A percentile compares a stretch with the other conserved stretches of the same genome.
Conservation (phyloP, 1,140 invertebrate species). For the Brachionus plicatilis region DNA sequence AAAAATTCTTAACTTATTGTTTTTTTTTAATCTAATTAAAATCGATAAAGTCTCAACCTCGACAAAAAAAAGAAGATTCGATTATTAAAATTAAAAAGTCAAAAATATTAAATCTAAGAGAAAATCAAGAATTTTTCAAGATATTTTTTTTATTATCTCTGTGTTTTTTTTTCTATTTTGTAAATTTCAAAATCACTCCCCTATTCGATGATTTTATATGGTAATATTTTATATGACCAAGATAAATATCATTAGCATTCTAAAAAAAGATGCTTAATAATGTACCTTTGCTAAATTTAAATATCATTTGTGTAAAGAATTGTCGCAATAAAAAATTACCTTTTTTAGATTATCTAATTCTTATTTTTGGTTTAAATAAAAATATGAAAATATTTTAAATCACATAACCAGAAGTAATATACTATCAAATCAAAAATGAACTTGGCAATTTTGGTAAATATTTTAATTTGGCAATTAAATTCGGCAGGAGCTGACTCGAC, state of each 20-base stretch:
- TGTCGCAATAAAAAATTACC: not conserved
- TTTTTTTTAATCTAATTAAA: not conserved
- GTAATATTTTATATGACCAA: not conserved
- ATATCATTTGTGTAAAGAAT: not conserved
- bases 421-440: not conserved
- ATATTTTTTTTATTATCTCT: not conserved
- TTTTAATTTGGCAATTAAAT: not conserved
- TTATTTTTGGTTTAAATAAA: not conserved
- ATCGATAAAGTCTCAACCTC: not conserved
- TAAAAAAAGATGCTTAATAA: not conserved
- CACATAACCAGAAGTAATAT: not conserved
- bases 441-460: not conserved
- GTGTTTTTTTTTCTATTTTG: not conserved
- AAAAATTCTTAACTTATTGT: too few species aligned
- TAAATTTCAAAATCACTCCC: not conserved
- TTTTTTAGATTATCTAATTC: not conserved
- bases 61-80: not conserved
- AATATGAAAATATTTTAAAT: not conserved
- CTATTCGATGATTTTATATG: not conserved
- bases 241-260: not conserved
- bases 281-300: not conserved
- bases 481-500: not conserved
- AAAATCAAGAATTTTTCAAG: not conserved
- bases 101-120: too few species aligned
- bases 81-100: too few species aligned